phyloP scores from a whole-genome alignment of 2,797 vertebrate species.

The Sebastes dallii region DNA sequence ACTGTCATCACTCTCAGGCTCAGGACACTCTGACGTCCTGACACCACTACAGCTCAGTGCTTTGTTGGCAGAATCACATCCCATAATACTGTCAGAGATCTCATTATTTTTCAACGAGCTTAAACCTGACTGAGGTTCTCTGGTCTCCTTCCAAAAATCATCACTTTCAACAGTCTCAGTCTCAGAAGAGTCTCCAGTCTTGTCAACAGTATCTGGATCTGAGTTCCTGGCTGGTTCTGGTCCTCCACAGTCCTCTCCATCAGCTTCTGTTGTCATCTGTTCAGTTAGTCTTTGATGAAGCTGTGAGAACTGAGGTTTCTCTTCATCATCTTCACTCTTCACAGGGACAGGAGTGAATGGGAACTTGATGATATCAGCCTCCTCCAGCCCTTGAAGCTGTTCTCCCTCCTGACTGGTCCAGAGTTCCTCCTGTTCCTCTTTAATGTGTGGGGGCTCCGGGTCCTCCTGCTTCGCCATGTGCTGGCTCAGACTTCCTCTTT shows the following conservation, averaged over 20 bases:
- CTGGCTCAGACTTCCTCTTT: not conserved
- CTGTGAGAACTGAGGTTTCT: not conserved
- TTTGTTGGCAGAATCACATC: not conserved
- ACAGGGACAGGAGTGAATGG: not conserved
- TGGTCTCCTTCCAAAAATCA: slow-evolving; percentile 23
- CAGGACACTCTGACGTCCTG: not conserved
- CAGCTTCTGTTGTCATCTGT: not conserved
- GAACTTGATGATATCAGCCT: not conserved
- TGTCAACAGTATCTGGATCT: not conserved
- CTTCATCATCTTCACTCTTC: slow-evolving; percentile 18
- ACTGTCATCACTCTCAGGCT: slow-evolving; percentile 2
- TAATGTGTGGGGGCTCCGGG: not conserved
- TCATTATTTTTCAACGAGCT: not conserved
- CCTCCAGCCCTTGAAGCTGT: not conserved
- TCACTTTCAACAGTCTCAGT: slow-evolving; percentile 5
- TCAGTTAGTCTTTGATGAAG: not conserved
- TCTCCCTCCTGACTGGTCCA: not conserved
- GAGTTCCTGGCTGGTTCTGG: not conserved
- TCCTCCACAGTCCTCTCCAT: not conserved
- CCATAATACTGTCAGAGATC: not conserved
- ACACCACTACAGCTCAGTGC: not conserved
- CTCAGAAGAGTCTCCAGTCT: not conserved
- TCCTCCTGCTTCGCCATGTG: not conserved
- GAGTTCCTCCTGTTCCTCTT: slow-evolving; percentile 6
- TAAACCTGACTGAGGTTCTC: not conserved